Conservation (phyloP, 2,888 invertebrate species). For the Hyposoter dolosus region DNA sequence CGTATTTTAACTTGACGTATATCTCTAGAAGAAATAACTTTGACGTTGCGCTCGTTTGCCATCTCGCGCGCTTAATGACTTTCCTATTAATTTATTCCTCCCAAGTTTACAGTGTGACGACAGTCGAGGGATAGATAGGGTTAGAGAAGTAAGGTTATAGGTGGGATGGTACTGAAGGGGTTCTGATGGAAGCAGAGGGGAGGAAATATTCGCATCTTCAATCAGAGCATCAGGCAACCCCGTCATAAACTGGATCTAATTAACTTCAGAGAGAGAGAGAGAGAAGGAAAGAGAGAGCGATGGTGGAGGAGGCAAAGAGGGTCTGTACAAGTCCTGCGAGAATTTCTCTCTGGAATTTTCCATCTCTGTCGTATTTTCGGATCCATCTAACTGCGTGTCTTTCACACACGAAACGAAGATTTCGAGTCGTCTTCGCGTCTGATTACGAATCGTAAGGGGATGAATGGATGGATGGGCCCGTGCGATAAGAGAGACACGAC, state of each 20-base stretch:
- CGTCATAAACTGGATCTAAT: slow-evolving; percentile 77
- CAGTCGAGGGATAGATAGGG: slow-evolving; percentile 62
- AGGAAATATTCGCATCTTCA: slow-evolving; percentile 66
- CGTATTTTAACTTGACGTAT: slow-evolving; percentile 35
- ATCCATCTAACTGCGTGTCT: slow-evolving; percentile 27
- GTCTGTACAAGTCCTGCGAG: slow-evolving; percentile 40
- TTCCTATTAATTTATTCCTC: slow-evolving; percentile 67
- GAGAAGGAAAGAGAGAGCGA: slow-evolving; percentile 16
- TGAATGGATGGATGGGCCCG: slow-evolving; percentile 40
- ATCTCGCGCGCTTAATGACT: slow-evolving; percentile 61
- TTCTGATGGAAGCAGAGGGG: slow-evolving; percentile 52
- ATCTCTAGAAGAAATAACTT: slow-evolving; percentile 55
- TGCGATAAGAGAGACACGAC: slow-evolving; percentile 33
- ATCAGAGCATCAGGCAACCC: slow-evolving; percentile 66
- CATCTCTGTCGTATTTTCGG: slow-evolving; percentile 39
- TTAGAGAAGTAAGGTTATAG: slow-evolving; percentile 51
- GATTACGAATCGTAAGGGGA: slow-evolving; percentile 64
- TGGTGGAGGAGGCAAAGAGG: slow-evolving; percentile 25
- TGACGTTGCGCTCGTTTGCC: slow-evolving; percentile 49
- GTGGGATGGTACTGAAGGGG: slow-evolving; percentile 30
- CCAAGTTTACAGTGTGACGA: slow-evolving; percentile 60
- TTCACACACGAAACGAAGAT: slow-evolving; percentile 41
- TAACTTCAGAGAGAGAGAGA: slow-evolving; percentile 71
- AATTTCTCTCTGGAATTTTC: slow-evolving; percentile 46
- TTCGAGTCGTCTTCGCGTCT: slow-evolving; percentile 55